Evolutionary conservation across 2,888 invertebrate genomes (phyloP).

Genomic region (Platycheirus albimanus): DNA sequence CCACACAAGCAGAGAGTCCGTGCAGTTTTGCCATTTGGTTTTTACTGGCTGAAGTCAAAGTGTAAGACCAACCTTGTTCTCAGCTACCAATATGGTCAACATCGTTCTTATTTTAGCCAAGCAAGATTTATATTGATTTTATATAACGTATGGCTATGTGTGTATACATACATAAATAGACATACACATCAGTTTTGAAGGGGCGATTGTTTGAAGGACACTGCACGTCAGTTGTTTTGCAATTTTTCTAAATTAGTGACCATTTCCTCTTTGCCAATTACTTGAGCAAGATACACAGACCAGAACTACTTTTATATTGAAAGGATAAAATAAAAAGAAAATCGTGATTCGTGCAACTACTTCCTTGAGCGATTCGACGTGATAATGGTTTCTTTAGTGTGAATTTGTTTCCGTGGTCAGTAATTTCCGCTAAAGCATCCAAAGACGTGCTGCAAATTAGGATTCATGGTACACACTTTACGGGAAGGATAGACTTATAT

Average conservation of each 20-base stretch:
- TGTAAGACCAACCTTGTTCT: slow-evolving; percentile 14
- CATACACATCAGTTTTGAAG: slow-evolving; percentile 5
- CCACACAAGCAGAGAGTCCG: slow-evolving; percentile 8
- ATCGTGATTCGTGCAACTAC: slow-evolving; percentile 26
- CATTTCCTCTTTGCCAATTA: slow-evolving; percentile 57
- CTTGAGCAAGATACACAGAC: slow-evolving; percentile 7
- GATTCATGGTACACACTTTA: slow-evolving; percentile 43
- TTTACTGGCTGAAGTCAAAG: slow-evolving; percentile 29
- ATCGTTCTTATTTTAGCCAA: slow-evolving; percentile 27
- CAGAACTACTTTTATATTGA: slow-evolving; percentile 29
- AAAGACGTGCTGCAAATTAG: slow-evolving; percentile 52
- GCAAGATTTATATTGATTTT: slow-evolving; percentile 45
- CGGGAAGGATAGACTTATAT: too few species aligned
- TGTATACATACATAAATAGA: slow-evolving; percentile 2
- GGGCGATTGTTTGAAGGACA: not conserved
- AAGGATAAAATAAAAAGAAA: slow-evolving; percentile 35
- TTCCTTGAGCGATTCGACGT: slow-evolving; percentile 12
- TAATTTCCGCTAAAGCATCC: slow-evolving; percentile 40
- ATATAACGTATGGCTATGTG: slow-evolving; percentile 4
- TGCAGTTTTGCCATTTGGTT: slow-evolving; percentile 24
- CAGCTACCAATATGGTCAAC: slow-evolving; percentile 43
- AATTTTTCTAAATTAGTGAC: slow-evolving; percentile 64
- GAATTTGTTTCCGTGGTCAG: slow-evolving; percentile 43
- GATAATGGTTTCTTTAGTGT: slow-evolving; percentile 28
- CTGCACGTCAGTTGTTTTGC: slow-evolving; percentile 38